A percentile compares a stretch with the other conserved stretches of the same genome.
Evolutionary conservation across 2,113 vertebrate species (phyloP).

Genomic region (Zosterops lateralis): DNA sequence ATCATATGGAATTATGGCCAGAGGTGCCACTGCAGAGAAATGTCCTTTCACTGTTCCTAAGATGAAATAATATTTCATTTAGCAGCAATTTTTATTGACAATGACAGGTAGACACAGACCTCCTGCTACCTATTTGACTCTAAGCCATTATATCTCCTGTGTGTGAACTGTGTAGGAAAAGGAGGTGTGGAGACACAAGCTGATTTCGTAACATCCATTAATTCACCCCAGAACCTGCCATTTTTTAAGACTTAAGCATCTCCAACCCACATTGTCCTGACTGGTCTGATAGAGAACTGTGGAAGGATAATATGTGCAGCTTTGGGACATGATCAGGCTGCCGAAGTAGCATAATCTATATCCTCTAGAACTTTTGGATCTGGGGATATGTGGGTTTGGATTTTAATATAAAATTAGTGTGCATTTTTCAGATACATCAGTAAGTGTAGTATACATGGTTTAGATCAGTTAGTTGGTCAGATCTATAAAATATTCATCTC

Average conservation of each 20-base stretch:
- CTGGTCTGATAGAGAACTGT: background rate
- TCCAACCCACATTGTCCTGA: background rate
- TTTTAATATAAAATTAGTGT: background rate
- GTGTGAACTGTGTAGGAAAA: background rate
- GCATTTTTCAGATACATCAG: background rate
- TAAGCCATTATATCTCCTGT: background rate
- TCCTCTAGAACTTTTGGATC: background rate
- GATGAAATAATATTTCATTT: background rate
- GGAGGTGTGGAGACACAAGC: background rate
- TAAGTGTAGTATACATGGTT: background rate
- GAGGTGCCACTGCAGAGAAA: background rate
- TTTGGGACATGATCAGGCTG: background rate
- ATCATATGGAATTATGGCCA: background rate
- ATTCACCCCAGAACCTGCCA: background rate
- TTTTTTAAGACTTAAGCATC: background rate
- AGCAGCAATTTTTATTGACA: background rate
- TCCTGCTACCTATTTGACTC: background rate
- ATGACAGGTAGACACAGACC: background rate
- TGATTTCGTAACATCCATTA: background rate
- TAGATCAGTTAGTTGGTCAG: background rate
- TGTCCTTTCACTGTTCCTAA: background rate
- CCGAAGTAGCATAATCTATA: background rate
- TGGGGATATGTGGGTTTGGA: rapidly evolving
- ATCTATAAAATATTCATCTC: background rate
- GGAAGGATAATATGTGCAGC: background rate